Conservation (phyloP, 2,888 invertebrate genomes). For the Diarsia brunnea region DNA sequence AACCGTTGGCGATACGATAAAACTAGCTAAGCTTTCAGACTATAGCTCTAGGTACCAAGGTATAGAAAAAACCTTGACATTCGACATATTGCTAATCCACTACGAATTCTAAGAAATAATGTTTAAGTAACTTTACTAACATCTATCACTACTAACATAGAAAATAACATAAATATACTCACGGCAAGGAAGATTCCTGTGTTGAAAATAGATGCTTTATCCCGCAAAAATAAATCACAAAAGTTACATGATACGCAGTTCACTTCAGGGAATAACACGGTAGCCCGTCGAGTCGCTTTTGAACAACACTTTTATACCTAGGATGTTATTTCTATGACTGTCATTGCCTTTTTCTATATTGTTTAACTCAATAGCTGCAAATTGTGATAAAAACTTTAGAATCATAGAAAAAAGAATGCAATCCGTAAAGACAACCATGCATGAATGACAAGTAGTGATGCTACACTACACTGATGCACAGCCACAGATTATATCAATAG, state of each 20-base stretch:
- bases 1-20: slow-evolving; percentile 7
- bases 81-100: slow-evolving; percentile 47
- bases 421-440: slow-evolving; percentile 72
- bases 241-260: slow-evolving; percentile 86
- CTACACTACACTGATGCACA: background rate
- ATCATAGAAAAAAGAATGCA: slow-evolving; percentile 72
- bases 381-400: slow-evolving; percentile 46
- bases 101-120: slow-evolving; percentile 34
- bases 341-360: slow-evolving; percentile 58
- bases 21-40: slow-evolving; percentile 2
- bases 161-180: slow-evolving; percentile 66
- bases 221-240: slow-evolving; percentile 86
- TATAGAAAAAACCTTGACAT: slow-evolving; percentile 79
- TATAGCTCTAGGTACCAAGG: slow-evolving; percentile 22
- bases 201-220: slow-evolving; percentile 84
- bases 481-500: slow-evolving; percentile 8
- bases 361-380: slow-evolving; percentile 66
- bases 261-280: slow-evolving; percentile 76
- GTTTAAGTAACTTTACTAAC: slow-evolving; percentile 12
- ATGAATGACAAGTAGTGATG: slow-evolving; percentile 67
- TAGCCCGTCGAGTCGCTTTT: slow-evolving; percentile 67
- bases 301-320: slow-evolving; percentile 61
- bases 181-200: slow-evolving; percentile 76
- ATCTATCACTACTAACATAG: slow-evolving; percentile 15
- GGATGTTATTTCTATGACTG: slow-evolving; percentile 60